A percentile compares a stretch with the other conserved stretches of the same genome.
phyloP scores from a whole-genome alignment of 2,113 vertebrate species.

The Sardina pilchardus region DNA sequence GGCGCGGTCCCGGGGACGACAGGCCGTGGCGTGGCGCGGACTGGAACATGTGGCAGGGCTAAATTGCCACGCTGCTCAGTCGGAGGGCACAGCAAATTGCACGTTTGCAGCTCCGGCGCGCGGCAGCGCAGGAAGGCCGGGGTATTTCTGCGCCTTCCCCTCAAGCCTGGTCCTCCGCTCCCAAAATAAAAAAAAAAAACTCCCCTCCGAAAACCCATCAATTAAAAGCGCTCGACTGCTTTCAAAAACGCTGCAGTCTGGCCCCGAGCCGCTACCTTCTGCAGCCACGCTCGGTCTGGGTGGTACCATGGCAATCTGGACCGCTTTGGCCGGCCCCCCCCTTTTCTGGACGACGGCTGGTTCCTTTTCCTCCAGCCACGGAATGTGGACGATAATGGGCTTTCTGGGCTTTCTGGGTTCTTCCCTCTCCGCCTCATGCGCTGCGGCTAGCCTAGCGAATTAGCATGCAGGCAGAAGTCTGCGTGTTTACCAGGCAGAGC shows the following conservation, averaged over 20 bases:
- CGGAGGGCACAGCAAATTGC: constrained; percentile 55
- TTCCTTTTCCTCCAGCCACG: neutral
- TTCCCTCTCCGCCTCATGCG: neutral
- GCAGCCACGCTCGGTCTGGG: neutral
- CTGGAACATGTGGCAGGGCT: constrained; percentile 41
- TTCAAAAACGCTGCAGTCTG: neutral
- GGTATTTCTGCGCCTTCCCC: constrained; percentile 47
- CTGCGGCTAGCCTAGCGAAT: neutral
- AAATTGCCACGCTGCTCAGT: constrained; percentile 51
- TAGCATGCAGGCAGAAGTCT: constrained; percentile 4
- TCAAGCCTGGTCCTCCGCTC: neutral
- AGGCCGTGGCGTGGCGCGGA: constrained; percentile 19
- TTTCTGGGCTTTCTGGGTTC: neutral
- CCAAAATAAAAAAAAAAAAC: constrained; percentile 45
- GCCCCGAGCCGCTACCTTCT: neutral
- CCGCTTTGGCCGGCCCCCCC: neutral
- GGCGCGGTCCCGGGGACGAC: constrained; percentile 14
- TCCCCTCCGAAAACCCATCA: neutral
- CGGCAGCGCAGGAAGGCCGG: constrained; percentile 13
- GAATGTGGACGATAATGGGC: neutral
- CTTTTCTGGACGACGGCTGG: neutral
- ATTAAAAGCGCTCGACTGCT: neutral
- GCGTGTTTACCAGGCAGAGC: neutral
- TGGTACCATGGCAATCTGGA: neutral
- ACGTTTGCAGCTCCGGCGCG: constrained; percentile 45